Evolutionary conservation across 2,113 vertebrate genomes (phyloP).

Genomic region (Ameiurus melas): DNA sequence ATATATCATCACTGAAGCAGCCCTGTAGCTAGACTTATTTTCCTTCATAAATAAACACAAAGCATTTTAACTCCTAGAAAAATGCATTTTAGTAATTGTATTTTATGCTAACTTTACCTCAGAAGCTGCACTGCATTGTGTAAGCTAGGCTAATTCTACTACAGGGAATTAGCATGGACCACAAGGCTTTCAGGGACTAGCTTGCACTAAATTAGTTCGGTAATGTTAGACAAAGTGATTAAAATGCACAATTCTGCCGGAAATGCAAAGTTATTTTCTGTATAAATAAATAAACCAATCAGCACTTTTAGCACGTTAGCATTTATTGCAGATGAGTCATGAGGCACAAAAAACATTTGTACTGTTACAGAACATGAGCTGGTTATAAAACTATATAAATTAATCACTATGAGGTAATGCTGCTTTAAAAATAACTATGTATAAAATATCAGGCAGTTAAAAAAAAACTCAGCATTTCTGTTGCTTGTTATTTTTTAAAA

Average conservation of each 20-base stretch:
- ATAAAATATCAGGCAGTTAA: conserved; percentile 67
- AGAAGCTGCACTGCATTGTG: background rate
- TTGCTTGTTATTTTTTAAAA: conserved; percentile 49
- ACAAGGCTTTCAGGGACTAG: background rate
- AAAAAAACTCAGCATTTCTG: conserved; percentile 53
- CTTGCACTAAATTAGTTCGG: background rate
- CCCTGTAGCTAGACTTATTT: background rate
- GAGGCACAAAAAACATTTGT: conserved; percentile 64
- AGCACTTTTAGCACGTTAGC: conserved; percentile 8
- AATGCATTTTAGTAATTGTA: background rate
- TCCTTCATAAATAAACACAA: background rate
- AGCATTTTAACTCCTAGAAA: background rate
- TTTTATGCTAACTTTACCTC: background rate
- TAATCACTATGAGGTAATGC: conserved; percentile 53
- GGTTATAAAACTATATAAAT: conserved; percentile 75
- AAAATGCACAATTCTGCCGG: background rate
- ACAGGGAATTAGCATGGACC: background rate
- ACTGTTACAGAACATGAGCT: conserved; percentile 65
- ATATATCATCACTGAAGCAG: background rate
- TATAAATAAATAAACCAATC: background rate
- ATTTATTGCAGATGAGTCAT: conserved; percentile 69
- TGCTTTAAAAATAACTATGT: conserved; percentile 68
- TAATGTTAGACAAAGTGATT: background rate
- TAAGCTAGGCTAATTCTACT: background rate
- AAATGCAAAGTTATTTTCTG: too few relatives aligned